These are phyloP conservation scores for Paramormyrops kingsleyae DNA, from an alignment of 2,113 vertebrate genomes.

Conservation along the genomic window DNA sequence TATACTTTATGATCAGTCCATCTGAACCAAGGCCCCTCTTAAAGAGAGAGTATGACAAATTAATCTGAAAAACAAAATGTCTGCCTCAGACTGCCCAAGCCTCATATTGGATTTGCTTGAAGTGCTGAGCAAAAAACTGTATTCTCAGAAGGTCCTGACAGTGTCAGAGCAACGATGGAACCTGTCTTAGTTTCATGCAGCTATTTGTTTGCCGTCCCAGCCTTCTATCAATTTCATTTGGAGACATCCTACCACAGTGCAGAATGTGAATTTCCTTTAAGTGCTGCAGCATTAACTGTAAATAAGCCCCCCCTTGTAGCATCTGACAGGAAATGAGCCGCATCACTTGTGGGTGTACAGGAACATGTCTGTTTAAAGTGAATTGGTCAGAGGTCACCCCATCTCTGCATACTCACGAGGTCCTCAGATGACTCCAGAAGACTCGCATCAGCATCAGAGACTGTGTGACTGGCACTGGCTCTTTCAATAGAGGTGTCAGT, in stretches of 20 bases:
- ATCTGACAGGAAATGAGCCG: background rate
- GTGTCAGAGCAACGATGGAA: background rate
- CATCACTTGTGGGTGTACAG: background rate
- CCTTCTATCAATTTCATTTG: background rate
- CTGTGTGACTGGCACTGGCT: background rate
- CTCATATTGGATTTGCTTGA: background rate
- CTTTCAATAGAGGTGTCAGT: background rate
- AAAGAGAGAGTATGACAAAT: background rate
- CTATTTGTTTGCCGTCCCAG: background rate
- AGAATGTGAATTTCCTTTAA: background rate
- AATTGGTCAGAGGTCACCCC: too few species aligned
- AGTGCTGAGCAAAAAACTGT: background rate
- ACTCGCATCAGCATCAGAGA: background rate
- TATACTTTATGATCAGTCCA: constrained; percentile 6
- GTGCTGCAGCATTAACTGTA: background rate
- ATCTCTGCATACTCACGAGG: background rate
- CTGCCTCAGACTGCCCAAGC: background rate
- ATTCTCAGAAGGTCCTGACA: background rate
- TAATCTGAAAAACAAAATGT: background rate
- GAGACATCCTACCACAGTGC: background rate
- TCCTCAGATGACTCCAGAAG: background rate
- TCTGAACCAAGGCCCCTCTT: background rate
- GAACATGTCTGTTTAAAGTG: background rate
- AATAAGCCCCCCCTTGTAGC: background rate
- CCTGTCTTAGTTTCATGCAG: background rate